Conservation (phyloP, 2,888 invertebrate species). For the Amiota minor region DNA sequence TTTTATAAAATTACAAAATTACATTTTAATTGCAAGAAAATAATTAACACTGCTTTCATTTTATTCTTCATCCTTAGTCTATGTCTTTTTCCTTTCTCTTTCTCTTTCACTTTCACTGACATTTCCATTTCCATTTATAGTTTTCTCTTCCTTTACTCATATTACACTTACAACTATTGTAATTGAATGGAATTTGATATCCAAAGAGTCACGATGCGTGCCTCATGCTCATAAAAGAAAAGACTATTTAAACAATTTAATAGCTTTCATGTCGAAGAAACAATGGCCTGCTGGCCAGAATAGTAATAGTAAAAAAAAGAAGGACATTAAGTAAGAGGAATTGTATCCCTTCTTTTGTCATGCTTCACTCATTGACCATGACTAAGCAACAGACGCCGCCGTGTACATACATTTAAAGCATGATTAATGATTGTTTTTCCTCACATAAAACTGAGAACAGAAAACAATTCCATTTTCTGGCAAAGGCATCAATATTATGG, state of each 20-base stretch:
- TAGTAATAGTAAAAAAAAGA: too few relatives aligned
- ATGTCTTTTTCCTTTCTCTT: slow-evolving; percentile 23
- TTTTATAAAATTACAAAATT: slow-evolving; percentile 1
- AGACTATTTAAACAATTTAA: slow-evolving; percentile 22
- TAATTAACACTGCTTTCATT: too few relatives aligned
- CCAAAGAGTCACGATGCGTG: neutral
- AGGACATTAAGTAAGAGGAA: neutral
- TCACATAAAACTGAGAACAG: slow-evolving; percentile 30
- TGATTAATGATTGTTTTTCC: slow-evolving; percentile 62
- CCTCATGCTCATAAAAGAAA: slow-evolving; percentile 17
- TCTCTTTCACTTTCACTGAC: slow-evolving; percentile 46
- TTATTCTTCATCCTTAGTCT: slow-evolving; percentile 3
- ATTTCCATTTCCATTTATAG: slow-evolving; percentile 43
- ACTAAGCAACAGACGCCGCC: slow-evolving; percentile 43
- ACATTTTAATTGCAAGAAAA: slow-evolving; percentile 7
- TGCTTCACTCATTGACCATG: slow-evolving; percentile 47
- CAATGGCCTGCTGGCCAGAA: neutral
- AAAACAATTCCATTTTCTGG: neutral
- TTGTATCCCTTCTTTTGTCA: slow-evolving; percentile 36
- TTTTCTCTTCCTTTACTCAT: neutral
- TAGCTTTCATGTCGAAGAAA: slow-evolving; percentile 12
- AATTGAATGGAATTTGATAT: slow-evolving; percentile 22
- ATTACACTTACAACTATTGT: slow-evolving; percentile 28
- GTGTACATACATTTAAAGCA: slow-evolving; percentile 40
- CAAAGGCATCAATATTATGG: too few relatives aligned